These are phyloP conservation scores for Trachops cirrhosus DNA, from an alignment of 2,797 vertebrate species.

Conservation along the genomic window DNA sequence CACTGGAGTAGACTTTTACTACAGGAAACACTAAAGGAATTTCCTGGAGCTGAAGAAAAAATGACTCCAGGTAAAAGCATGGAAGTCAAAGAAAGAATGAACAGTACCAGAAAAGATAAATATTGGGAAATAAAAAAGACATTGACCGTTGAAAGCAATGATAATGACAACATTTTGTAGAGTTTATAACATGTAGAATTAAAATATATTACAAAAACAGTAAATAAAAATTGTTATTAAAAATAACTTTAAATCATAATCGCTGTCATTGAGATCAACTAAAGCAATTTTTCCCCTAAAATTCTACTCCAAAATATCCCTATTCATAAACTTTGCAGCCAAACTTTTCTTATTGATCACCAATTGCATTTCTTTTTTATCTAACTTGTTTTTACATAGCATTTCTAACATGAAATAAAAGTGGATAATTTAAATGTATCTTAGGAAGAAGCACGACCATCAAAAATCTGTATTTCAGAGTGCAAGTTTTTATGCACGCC, in stretches of 20 bases:
- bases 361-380: background rate
- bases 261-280: background rate
- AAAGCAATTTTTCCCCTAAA: background rate
- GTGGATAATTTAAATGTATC: background rate
- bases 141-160: background rate
- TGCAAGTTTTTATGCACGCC: background rate
- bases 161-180: background rate
- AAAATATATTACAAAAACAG: background rate
- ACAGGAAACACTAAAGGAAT: background rate
- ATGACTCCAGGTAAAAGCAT: background rate
- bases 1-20: background rate
- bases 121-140: background rate
- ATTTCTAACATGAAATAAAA: conserved; percentile 10
- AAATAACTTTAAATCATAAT: conserved; percentile 1
- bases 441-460: background rate
- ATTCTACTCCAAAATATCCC: background rate
- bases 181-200: background rate
- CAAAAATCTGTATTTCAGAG: background rate
- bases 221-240: background rate
- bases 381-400: background rate
- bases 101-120: background rate
- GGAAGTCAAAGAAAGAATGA: background rate
- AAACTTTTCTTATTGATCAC: background rate
- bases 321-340: background rate
- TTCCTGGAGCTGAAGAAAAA: background rate